These are phyloP conservation scores for Pomatostomus ruficeps DNA, from an alignment of 2,113 vertebrate species.

Conservation along the genomic window DNA sequence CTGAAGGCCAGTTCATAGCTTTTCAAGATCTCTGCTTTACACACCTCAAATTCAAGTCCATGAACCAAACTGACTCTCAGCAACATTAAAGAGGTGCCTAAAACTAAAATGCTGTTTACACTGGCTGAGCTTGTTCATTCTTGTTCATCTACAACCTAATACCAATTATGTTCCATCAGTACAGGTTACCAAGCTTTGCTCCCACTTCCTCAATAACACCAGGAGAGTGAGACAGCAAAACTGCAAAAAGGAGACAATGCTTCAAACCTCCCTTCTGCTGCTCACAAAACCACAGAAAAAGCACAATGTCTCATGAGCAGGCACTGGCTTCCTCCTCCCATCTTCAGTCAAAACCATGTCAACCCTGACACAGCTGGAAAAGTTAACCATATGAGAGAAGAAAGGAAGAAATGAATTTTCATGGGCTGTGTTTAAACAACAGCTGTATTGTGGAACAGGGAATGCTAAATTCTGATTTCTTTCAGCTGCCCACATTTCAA, in stretches of 20 bases:
- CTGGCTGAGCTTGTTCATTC: neutral
- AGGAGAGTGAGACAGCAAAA: neutral
- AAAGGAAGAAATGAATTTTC: neutral
- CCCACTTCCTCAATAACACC: neutral
- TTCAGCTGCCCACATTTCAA: constrained; percentile 25
- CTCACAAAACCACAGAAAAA: neutral
- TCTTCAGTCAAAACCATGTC: neutral
- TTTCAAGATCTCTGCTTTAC: neutral
- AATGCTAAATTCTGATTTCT: neutral
- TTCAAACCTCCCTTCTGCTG: neutral
- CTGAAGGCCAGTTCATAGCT: neutral
- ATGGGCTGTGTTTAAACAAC: constrained; percentile 42
- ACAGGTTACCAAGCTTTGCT: neutral
- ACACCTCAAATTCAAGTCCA: neutral
- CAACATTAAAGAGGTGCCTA: neutral
- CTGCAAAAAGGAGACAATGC: neutral
- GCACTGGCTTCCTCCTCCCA: neutral
- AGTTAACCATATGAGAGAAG: neutral
- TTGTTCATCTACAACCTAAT: neutral
- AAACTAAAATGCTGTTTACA: neutral
- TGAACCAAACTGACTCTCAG: neutral
- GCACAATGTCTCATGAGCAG: neutral
- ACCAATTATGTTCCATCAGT: neutral
- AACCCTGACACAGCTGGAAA: neutral
- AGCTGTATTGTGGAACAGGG: constrained; percentile 17